A percentile compares a stretch with the other conserved stretches of the same genome.
These are phyloP conservation scores for Pangasianodon hypophthalmus DNA, from an alignment of 2,113 vertebrate species.

Conservation along the genomic window DNA sequence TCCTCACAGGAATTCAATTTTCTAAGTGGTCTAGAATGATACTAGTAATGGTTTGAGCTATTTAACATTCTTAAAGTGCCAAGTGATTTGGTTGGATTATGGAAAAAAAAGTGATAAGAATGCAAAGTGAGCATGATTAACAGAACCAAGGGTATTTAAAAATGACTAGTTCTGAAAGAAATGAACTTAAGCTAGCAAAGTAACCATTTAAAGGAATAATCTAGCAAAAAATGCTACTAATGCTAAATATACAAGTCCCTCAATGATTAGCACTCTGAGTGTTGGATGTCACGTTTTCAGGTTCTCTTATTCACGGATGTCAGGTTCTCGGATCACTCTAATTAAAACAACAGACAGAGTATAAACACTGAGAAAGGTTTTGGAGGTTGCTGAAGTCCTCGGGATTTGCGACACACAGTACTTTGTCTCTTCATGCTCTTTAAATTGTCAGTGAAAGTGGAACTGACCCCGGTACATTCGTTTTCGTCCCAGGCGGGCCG, in stretches of 20 bases:
- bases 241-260: too few species aligned
- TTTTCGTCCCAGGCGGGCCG: slow-evolving; percentile 70
- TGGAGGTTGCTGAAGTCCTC: neutral
- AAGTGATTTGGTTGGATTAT: neutral
- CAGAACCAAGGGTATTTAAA: neutral
- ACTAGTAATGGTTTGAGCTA: neutral
- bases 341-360: neutral
- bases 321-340: neutral
- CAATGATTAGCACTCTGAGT: neutral
- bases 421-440: slow-evolving; percentile 28
- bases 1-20: slow-evolving; percentile 19
- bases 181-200: neutral
- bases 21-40: slow-evolving; percentile 4
- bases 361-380: neutral
- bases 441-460: slow-evolving; percentile 3
- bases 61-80: neutral
- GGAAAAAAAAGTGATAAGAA: neutral
- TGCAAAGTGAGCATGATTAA: neutral
- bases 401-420: neutral
- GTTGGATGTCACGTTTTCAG: neutral
- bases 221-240: neutral
- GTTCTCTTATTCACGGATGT: neutral
- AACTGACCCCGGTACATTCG: slow-evolving; percentile 68
- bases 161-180: neutral
- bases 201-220: neutral